A percentile compares a stretch with the other conserved stretches of the same genome.
phyloP scores from a whole-genome alignment of 2,888 invertebrate genomes.

The Iphiclides podalirius region DNA sequence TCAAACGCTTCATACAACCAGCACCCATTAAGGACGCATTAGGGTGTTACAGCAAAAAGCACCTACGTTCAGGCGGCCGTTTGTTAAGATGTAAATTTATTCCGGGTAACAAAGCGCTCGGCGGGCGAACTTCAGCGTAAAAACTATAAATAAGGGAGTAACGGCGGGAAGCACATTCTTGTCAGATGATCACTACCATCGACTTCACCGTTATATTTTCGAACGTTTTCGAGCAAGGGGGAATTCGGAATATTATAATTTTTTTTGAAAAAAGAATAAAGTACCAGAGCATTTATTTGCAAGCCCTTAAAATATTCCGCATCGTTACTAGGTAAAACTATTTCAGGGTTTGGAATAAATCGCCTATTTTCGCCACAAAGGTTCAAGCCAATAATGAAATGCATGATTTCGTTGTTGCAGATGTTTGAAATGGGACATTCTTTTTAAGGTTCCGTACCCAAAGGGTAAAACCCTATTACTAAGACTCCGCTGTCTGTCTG shows the following conservation, averaged over 20 bases:
- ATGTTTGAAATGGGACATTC: no score
- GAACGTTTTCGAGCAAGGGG: background rate
- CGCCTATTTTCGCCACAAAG: no score
- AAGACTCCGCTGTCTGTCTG: no score
- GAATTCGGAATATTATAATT: background rate
- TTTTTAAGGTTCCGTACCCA: no score
- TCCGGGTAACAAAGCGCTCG: constrained; percentile 56
- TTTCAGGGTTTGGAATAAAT: no score
- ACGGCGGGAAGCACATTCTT: background rate
- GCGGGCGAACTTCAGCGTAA: constrained; percentile 46
- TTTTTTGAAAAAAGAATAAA: background rate
- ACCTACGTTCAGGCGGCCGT: constrained; percentile 47
- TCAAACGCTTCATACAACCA: constrained; percentile 43
- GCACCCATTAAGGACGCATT: constrained; percentile 59
- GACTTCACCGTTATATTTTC: background rate
- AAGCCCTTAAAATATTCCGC: no score
- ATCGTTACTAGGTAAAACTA: no score
- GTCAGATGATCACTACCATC: constrained; percentile 6
- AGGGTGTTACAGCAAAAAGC: constrained; percentile 56
- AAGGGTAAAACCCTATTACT: no score
- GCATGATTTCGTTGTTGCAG: no score
- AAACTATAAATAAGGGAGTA: constrained; percentile 45
- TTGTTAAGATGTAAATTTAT: constrained; percentile 75
- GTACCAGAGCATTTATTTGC: no score
- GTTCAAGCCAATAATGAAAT: no score